Evolutionary conservation across 2,888 invertebrate species (phyloP), one percentile per base, ranked within the genome.

Genomic region (Noctuana brunneofusca): DNA sequence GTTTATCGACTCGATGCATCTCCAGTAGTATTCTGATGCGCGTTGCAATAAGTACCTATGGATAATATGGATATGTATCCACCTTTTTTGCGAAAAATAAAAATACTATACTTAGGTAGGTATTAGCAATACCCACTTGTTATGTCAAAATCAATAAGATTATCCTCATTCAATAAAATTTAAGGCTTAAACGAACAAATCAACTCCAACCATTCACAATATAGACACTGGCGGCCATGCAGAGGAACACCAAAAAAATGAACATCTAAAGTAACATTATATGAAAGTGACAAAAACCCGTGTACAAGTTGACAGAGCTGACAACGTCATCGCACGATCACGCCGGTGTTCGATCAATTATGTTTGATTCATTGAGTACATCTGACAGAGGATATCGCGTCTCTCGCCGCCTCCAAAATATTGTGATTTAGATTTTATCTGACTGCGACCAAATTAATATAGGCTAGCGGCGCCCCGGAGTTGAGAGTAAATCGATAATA

Each of bases 371-470:
- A 86, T 86, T 85, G 87, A 79, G 72, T 80, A 72, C 79, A 75
- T 75, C 76, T 74, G 79, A 79, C 80, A 75, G 73, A 72, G 70
- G 74, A 66, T 73, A 76, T 75, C 75, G 70, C 60, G 73, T 74
- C 75, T 71, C 78, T 75, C 75, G 75, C 74, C 77, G 78, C 78
- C 76, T 82, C 81, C 83, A 80, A 87, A 89, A 89, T 89, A 87
- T 89, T 88, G 79, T 88, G 89, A 87, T 89, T 79, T 79, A 78
- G 89, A 88, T 89, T 76, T 82, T 86, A 88, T 89, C 88, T 75
- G 72, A 66, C 67, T 67, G 69, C 59, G 67, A 68, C 71, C 67
- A 73, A 73, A 74, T 75, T 75, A 73, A 69, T 73, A 69, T 67
- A 66, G 66, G 66, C 68, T 66, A 71, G 69, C 64, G 65, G 57